Conservation (phyloP, 2,113 vertebrate species). For the Ginglymostoma cirratum region DNA sequence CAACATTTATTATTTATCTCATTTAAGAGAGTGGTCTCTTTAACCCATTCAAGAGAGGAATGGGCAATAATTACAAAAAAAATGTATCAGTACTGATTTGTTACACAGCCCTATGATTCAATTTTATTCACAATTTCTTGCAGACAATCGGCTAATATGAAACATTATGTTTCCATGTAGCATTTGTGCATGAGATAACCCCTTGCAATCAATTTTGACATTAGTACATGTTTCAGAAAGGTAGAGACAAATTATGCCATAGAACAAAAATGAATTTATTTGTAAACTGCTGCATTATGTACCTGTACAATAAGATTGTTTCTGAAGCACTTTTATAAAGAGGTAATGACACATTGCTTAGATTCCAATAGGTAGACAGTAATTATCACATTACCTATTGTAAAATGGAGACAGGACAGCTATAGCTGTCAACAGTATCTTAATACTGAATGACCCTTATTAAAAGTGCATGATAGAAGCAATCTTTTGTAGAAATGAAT, state of each 20-base stretch:
- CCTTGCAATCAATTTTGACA: background rate
- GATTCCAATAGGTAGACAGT: background rate
- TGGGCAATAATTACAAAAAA: background rate
- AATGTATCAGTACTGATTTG: background rate
- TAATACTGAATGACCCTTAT: background rate
- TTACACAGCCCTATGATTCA: background rate
- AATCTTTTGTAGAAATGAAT: constrained; percentile 1
- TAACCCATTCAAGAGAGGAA: background rate
- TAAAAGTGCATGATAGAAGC: background rate
- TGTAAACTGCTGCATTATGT: background rate
- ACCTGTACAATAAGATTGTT: background rate
- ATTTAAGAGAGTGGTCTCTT: background rate
- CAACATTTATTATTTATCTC: background rate
- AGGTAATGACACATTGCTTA: background rate
- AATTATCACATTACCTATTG: constrained; percentile 12
- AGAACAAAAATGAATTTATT: background rate
- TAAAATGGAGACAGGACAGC: background rate
- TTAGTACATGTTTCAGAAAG: background rate
- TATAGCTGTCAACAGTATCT: background rate
- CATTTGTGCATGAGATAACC: background rate
- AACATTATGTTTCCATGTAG: background rate
- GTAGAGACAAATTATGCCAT: background rate
- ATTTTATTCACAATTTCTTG: background rate
- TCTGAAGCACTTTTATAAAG: background rate
- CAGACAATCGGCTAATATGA: background rate